These are phyloP conservation scores for Ceuthmochares aereus DNA, from an alignment of 2,113 vertebrate genomes.

Conservation along the genomic window DNA sequence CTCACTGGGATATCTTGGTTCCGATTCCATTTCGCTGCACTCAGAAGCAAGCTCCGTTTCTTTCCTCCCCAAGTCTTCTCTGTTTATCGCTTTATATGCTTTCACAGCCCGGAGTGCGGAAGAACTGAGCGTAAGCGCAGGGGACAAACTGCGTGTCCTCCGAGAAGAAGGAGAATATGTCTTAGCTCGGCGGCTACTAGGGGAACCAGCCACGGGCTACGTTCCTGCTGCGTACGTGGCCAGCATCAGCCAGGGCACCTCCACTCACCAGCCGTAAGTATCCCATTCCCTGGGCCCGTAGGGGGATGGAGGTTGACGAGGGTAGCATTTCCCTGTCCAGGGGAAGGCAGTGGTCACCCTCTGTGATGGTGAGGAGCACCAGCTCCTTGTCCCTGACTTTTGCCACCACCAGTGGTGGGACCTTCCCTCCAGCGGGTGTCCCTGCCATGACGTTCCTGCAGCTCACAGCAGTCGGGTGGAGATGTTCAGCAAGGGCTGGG, in stretches of 20 bases:
- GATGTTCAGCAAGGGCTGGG: background rate
- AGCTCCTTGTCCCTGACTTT: background rate
- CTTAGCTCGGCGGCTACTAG: conserved; percentile 84
- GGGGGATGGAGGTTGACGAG: background rate
- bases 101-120: conserved; percentile 85
- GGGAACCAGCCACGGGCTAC: conserved; percentile 81
- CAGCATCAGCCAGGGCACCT: conserved; percentile 79
- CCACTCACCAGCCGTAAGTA: conserved; percentile 87
- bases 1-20: conserved; percentile 27
- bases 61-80: conserved; percentile 68
- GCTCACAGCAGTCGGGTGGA: background rate
- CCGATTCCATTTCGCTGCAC: conserved; percentile 35
- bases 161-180: conserved; percentile 86
- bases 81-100: conserved; percentile 84
- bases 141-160: conserved; percentile 87
- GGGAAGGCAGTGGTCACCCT: background rate
- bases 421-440: background rate
- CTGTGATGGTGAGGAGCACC: accelerated
- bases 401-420: background rate
- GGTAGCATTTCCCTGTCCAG: background rate
- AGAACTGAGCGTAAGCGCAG: conserved; percentile 85
- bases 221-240: conserved; percentile 87
- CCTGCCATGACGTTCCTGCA: background rate
- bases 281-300: accelerated
- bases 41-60: conserved; percentile 3